A percentile compares a stretch with the other conserved stretches of the same genome.
These are phyloP conservation scores for Monodelphis domestica DNA, from an alignment of 2,797 vertebrate genomes.

Conservation along the genomic window DNA sequence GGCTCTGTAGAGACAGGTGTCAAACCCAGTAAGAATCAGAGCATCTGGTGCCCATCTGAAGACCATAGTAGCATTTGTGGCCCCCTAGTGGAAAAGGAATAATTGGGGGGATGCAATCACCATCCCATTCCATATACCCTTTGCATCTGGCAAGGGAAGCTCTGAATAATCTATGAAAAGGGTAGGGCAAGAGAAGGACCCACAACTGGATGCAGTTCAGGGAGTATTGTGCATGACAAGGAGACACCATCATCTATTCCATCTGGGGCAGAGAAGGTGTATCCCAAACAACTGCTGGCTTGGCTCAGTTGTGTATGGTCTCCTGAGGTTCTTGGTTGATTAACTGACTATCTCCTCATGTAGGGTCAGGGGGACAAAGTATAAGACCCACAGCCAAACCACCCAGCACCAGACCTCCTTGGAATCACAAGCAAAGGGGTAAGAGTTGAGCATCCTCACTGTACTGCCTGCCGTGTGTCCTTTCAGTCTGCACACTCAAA, in stretches of 20 bases:
- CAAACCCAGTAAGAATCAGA: neutral
- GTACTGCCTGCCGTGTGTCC: conserved; percentile 15
- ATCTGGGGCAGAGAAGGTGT: neutral
- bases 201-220: neutral
- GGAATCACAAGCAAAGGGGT: conserved; percentile 55
- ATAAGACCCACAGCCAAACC: conserved; percentile 1
- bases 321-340: neutral
- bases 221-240: neutral
- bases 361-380: neutral
- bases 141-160: neutral
- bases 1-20: neutral
- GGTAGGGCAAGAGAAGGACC: neutral
- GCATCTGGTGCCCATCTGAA: neutral
- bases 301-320: neutral
- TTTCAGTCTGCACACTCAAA: conserved; percentile 58
- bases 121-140: neutral
- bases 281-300: neutral
- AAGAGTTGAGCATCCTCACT: neutral
- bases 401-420: conserved; percentile 6
- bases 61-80: neutral
- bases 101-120: neutral
- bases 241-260: neutral
- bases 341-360: neutral
- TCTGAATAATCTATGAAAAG: neutral
- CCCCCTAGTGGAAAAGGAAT: neutral